Base-by-base conservation (phyloP, 37 sponge, comb jelly and placozoan genomes). In the Ephydatia muelleri region DNA sequence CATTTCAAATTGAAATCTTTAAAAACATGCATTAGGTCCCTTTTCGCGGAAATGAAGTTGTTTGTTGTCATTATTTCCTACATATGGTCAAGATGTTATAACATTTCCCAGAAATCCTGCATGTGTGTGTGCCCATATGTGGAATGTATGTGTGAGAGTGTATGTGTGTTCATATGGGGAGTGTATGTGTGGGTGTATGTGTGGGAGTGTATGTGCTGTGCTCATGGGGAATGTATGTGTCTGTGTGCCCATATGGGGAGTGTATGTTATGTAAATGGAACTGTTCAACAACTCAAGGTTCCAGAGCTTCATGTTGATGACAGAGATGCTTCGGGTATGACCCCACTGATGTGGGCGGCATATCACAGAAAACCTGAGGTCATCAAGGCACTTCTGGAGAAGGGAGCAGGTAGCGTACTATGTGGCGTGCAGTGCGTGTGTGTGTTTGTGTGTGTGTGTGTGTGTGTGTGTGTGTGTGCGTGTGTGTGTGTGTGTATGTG, bases 321-420 rank as follows among this genome's bases (percentile, higher is more conserved):
- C 27, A 48, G 78, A 28, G 95, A 95, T 36, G 57, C 73, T n/a
- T 78, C 85, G 0, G 75, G 82, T 26, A 95, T 95, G 95, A 92
- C 92, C 3, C 90, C 95, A 71, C 81, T 95, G 57, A 95, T 95
- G 95, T 95, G 95, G 95, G 90, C 95, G 29, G 93, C 93, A 38
- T 95, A 81, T 82, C 87, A 89, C 65, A 79, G 83, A 34, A 77
- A 78, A 26, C 83, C 92, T 39, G 76, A 91, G 0, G 72, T 89
- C 79, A 65, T 95, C 38, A 27, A 81, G 47, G 23, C 73, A 43
- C 39, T 95, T 73, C 65, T 67, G 38, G 81, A 89, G 43, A 82
- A 47, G 36, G 93, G 92, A 49, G 92, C 90, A 39, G 84, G 83
- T 85, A 43, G 36, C 12, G 39, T 30, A 31, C 3, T 3, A 6